Conservation (phyloP, 1,140 invertebrate species). For the Platorchestia sp. region DNA sequence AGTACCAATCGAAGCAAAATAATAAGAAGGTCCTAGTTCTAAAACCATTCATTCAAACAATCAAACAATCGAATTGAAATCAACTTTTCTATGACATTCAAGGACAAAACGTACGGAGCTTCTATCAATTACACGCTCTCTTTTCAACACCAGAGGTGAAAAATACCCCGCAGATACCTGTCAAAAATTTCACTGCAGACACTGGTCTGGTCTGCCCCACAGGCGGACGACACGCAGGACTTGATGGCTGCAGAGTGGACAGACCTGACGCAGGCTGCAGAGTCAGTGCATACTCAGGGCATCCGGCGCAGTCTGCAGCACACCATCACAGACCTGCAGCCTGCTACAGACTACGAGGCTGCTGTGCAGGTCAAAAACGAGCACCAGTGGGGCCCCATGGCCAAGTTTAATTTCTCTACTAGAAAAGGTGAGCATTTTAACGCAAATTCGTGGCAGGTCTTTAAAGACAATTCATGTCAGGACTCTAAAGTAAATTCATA, state of each 20-base stretch:
- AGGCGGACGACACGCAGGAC: conserved; percentile 45
- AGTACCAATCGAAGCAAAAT: too few relatives aligned
- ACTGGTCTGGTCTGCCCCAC: not conserved
- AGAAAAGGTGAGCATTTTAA: conserved; percentile 53
- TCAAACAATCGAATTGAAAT: not conserved
- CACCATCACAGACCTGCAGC: conserved; percentile 56
- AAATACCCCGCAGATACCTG: too few relatives aligned
- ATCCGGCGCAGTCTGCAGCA: conserved; percentile 51
- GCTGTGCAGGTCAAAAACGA: conserved; percentile 57
- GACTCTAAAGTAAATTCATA: too few relatives aligned
- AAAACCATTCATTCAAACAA: too few relatives aligned
- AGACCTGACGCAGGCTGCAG: not conserved
- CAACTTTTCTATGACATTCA: not conserved
- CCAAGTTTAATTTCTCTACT: conserved; percentile 57
- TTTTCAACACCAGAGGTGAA: not conserved
- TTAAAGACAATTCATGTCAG: too few relatives aligned
- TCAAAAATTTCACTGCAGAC: not conserved
- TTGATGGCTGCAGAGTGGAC: conserved; percentile 52
- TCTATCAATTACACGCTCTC: not conserved
- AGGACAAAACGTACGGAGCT: not conserved
- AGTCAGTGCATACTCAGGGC: conserved; percentile 26
- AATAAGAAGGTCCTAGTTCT: too few relatives aligned
- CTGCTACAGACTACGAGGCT: conserved; percentile 56
- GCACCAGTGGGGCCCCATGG: conserved; percentile 55
- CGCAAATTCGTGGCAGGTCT: not conserved